These are phyloP conservation scores for Aurelia aurita complex sp. Pacific DNA, from an alignment of 30 jellyfish, hydroid and myxozoan genomes.

Conservation along the genomic window DNA sequence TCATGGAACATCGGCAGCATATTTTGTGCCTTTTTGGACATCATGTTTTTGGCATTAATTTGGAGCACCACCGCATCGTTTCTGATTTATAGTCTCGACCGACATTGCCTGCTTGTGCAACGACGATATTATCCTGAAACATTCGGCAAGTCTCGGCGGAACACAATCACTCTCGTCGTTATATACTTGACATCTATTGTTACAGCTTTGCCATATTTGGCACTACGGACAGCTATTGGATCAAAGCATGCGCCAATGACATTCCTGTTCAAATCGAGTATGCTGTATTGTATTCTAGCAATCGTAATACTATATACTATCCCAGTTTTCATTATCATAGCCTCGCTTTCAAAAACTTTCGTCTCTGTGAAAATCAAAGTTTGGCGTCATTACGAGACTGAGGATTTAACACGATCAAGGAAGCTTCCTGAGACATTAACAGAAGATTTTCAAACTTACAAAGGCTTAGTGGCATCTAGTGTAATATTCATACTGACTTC, in stretches of 20 bases:
- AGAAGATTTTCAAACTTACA: slow-evolving; percentile 36
- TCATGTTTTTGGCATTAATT: slow-evolving; percentile 41
- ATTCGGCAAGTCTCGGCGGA: slow-evolving; percentile 39
- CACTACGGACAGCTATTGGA: slow-evolving; percentile 1
- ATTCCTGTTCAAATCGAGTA: slow-evolving; percentile 16
- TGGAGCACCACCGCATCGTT: slow-evolving; percentile 32
- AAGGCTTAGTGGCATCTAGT: slow-evolving; percentile 47
- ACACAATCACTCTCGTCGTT: slow-evolving; percentile 6
- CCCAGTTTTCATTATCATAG: slow-evolving; percentile 28
- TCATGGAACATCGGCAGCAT: slow-evolving; percentile 4
- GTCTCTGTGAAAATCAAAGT: neutral
- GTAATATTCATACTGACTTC: slow-evolving; percentile 22
- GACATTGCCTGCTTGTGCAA: slow-evolving; percentile 57
- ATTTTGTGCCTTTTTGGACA: slow-evolving; percentile 34
- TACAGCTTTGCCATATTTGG: slow-evolving; percentile 23
- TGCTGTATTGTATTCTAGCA: slow-evolving; percentile 37
- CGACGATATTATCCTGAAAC: slow-evolving; percentile 36
- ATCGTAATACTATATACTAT: slow-evolving; percentile 2
- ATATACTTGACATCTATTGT: slow-evolving; percentile 32
- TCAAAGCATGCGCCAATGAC: slow-evolving; percentile 30
- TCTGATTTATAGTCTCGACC: slow-evolving; percentile 52
- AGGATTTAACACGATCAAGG: neutral
- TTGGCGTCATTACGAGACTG: neutral
- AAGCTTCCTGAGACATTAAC: neutral
- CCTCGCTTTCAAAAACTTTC: slow-evolving; percentile 21